Conservation (phyloP, 2,888 invertebrate species). For the Amiota mariae region DNA sequence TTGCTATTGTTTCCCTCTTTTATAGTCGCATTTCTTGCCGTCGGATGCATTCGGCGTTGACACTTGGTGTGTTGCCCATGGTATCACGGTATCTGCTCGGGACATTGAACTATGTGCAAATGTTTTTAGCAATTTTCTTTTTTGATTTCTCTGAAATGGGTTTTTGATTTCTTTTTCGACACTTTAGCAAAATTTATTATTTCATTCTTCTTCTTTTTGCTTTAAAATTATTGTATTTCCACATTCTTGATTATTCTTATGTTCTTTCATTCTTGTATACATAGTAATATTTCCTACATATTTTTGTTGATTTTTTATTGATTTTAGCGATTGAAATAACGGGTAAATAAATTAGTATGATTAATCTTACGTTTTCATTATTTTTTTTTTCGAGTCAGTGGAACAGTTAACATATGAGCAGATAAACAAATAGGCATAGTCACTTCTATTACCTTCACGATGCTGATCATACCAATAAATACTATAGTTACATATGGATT, state of each 20-base stretch:
- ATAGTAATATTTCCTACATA: neutral
- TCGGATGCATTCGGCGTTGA: conserved; percentile 31
- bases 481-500: too few species aligned
- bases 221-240: neutral
- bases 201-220: conserved; percentile 60
- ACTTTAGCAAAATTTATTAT: conserved; percentile 66
- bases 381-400: too few species aligned
- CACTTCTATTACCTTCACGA: too few species aligned
- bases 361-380: too few species aligned
- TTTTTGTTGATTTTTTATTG: conserved; percentile 4
- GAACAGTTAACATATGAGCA: too few species aligned
- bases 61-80: conserved; percentile 28
- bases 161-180: conserved; percentile 59
- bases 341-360: too few species aligned
- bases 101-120: conserved; percentile 67
- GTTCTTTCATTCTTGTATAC: neutral
- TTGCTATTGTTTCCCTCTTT: conserved; percentile 13
- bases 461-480: too few species aligned
- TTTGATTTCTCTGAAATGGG: conserved; percentile 39
- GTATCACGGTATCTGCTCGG: conserved; percentile 52
- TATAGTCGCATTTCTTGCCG: neutral
- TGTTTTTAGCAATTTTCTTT: conserved; percentile 59
- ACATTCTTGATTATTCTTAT: neutral
- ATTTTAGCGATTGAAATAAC: neutral
- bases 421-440: too few species aligned